phyloP scores from a whole-genome alignment of 2,113 vertebrate genomes.

The Passer montanus region DNA sequence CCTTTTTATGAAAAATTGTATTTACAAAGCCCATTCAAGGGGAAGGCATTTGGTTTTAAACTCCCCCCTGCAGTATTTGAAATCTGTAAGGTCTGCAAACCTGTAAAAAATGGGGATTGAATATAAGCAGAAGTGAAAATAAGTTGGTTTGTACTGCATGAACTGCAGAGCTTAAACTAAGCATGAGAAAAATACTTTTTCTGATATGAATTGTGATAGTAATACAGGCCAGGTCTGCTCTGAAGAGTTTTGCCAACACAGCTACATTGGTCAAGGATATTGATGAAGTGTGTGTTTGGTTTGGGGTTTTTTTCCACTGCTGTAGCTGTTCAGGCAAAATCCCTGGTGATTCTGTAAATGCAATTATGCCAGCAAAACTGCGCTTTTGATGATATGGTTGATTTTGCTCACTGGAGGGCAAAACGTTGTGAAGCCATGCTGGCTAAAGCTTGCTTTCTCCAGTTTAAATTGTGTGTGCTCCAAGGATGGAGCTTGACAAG shows the following conservation, averaged over 20 bases:
- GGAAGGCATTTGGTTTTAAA: neutral
- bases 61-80: neutral
- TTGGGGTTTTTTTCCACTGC: neutral
- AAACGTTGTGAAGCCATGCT: conserved; percentile 23
- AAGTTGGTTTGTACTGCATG: neutral
- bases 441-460: conserved; percentile 41
- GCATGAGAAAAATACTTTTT: neutral
- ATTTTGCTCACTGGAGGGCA: conserved; percentile 58
- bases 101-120: neutral
- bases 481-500: conserved; percentile 34
- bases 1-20: neutral
- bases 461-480: conserved; percentile 29
- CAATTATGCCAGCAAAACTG: conserved; percentile 62
- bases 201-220: neutral
- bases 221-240: neutral
- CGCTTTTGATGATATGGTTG: conserved; percentile 58
- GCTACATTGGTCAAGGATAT: neutral
- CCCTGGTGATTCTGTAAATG: neutral
- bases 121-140: neutral
- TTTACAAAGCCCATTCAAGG: neutral
- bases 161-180: neutral
- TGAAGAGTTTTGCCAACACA: neutral
- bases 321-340: conserved; percentile 30
- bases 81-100: neutral
- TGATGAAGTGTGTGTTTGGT: neutral